These are phyloP conservation scores for Colinus virginianus DNA, from an alignment of 2,113 vertebrate genomes.

Conservation along the genomic window DNA sequence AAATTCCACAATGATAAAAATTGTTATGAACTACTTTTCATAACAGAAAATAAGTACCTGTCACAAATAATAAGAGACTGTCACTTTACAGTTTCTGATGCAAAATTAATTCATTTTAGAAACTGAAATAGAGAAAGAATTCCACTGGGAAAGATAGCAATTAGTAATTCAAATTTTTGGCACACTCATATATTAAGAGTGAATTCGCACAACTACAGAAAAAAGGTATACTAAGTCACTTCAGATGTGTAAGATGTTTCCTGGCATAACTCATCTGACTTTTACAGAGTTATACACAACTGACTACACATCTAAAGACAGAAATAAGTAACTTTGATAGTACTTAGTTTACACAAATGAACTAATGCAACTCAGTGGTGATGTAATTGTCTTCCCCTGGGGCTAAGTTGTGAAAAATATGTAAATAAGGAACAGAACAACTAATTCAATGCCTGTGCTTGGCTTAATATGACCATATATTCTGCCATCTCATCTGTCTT, in stretches of 20 bases:
- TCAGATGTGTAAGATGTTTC: neutral
- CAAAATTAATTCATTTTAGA: neutral
- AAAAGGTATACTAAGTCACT: neutral
- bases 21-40: neutral
- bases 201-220: neutral
- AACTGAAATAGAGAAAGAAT: neutral
- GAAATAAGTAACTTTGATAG: neutral
- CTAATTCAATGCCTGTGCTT: neutral
- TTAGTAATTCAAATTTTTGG: neutral
- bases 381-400: neutral
- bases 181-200: neutral
- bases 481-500: neutral
- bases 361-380: neutral
- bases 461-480: neutral
- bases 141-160: neutral
- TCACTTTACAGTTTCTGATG: neutral
- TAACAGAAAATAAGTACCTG: neutral
- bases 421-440: neutral
- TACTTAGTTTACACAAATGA: neutral
- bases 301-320: neutral
- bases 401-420: neutral
- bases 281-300: neutral
- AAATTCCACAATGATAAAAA: neutral
- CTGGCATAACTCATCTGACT: neutral
- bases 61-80: neutral